phyloP scores from a whole-genome alignment of 2,888 invertebrate genomes.

The Linnaemya vulpina region DNA sequence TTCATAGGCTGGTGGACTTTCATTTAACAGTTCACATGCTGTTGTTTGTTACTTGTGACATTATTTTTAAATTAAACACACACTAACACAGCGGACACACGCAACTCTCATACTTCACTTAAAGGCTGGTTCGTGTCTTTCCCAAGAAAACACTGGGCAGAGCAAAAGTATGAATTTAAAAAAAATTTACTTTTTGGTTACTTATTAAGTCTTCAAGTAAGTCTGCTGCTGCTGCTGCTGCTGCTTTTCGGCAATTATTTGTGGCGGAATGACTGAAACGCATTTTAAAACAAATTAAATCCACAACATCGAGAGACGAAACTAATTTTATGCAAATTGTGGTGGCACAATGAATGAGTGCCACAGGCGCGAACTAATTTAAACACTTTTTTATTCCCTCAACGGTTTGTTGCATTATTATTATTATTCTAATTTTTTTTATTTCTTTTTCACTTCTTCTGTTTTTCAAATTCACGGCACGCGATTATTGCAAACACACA shows the following conservation, averaged over 20 bases:
- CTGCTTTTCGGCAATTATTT: not conserved
- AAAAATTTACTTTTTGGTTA: not conserved
- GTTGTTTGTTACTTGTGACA: constrained; percentile 33
- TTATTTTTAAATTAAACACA: constrained; percentile 47
- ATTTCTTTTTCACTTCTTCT: not conserved
- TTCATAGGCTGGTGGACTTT: not conserved
- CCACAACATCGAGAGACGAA: not conserved
- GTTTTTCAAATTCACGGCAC: constrained; percentile 30
- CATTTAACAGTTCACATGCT: not conserved
- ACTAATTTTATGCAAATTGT: constrained; percentile 42
- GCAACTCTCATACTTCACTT: constrained; percentile 21
- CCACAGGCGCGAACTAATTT: not conserved
- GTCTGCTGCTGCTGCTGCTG: not conserved
- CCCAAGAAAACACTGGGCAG: not conserved
- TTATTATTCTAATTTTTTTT: not conserved
- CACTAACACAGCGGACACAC: not conserved
- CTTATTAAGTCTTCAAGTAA: not conserved
- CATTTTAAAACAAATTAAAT: constrained; percentile 1
- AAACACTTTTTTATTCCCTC: constrained; percentile 4
- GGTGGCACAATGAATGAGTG: not conserved
- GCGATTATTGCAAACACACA: constrained; percentile 27
- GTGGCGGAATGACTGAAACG: constrained; percentile 6
- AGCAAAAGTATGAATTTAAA: not conserved
- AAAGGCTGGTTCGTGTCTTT: constrained; percentile 18
- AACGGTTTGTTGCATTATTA: not conserved